A percentile compares a stretch with the other conserved stretches of the same genome.
Conservation (phyloP, 2,888 invertebrate genomes). For the Oxyteleia sp. region DNA sequence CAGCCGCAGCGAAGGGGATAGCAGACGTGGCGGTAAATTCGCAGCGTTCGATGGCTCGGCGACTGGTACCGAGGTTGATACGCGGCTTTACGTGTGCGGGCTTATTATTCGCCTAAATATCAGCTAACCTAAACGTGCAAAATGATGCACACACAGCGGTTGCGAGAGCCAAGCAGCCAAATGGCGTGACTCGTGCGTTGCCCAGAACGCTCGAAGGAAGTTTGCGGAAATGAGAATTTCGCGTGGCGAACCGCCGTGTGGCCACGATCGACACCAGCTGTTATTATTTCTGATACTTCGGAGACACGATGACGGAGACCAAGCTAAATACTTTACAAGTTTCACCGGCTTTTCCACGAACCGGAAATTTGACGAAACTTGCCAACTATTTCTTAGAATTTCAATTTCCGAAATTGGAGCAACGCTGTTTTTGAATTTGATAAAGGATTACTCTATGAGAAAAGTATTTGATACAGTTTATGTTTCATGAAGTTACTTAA, state of each 20-base stretch:
- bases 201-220: slow-evolving; percentile 38
- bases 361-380: slow-evolving; percentile 30
- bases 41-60: slow-evolving; percentile 74
- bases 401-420: not conserved
- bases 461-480: too few species aligned
- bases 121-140: slow-evolving; percentile 44
- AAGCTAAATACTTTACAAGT: slow-evolving; percentile 54
- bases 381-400: slow-evolving; percentile 28
- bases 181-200: slow-evolving; percentile 74
- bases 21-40: slow-evolving; percentile 19
- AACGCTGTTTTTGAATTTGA: not conserved
- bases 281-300: slow-evolving; percentile 80
- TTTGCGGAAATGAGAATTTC: slow-evolving; percentile 80
- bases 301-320: slow-evolving; percentile 37
- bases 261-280: slow-evolving; percentile 85
- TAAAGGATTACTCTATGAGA: not conserved
- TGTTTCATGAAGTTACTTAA: too few species aligned
- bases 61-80: slow-evolving; percentile 86
- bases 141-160: slow-evolving; percentile 54
- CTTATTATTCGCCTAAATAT: slow-evolving; percentile 63
- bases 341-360: slow-evolving; percentile 10
- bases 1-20: not conserved
- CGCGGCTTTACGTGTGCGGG: slow-evolving; percentile 76
- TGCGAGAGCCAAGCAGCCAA: slow-evolving; percentile 64
- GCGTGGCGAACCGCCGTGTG: slow-evolving; percentile 86